phyloP scores from a whole-genome alignment of 1,140 invertebrate genomes.

The Brachionus sp. region DNA sequence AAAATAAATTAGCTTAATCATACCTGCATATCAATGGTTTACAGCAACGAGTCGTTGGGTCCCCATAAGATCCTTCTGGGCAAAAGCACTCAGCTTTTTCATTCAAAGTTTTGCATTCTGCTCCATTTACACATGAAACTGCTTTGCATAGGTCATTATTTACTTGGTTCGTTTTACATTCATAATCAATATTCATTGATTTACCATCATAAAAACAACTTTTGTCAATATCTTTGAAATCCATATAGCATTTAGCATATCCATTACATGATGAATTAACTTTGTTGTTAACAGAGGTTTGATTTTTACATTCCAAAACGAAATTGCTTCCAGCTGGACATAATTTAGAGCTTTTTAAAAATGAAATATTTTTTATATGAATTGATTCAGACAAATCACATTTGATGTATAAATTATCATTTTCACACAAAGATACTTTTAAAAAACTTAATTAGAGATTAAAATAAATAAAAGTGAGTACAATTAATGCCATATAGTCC shows the following conservation, averaged over 20 bases:
- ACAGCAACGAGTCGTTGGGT: neutral
- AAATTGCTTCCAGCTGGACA: neutral
- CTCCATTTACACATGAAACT: neutral
- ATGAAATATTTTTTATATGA: neutral
- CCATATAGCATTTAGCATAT: neutral
- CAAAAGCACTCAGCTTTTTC: neutral
- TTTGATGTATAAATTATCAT: neutral
- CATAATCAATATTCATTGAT: neutral
- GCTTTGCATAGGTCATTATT: neutral
- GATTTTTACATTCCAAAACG: neutral
- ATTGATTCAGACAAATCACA: neutral
- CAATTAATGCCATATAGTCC: neutral
- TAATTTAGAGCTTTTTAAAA: neutral
- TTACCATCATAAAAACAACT: neutral
- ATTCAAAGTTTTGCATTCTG: neutral
- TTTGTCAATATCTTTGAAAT: neutral
- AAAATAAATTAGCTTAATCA: too few relatives aligned
- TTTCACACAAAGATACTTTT: neutral
- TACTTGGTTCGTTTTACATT: neutral
- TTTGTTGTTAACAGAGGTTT: neutral
- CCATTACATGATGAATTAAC: neutral
- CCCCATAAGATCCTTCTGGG: neutral
- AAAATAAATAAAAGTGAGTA: neutral
- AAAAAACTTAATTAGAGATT: neutral
- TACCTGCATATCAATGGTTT: slow-evolving; percentile 1